Evolutionary conservation across 1,140 invertebrate species (phyloP).

Genomic region (Drosophila nasuta): DNA sequence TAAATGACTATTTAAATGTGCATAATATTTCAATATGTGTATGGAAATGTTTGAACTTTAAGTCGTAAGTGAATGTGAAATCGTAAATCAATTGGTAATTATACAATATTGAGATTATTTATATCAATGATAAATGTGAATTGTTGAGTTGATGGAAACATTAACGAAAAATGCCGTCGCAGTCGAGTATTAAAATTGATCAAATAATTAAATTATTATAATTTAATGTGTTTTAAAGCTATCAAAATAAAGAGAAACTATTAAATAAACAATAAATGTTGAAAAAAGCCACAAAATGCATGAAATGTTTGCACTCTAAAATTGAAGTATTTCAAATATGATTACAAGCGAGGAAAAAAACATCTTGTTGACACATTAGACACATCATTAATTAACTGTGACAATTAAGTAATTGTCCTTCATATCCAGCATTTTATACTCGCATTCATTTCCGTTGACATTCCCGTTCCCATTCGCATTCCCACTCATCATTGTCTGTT

Average conservation of each 20-base stretch:
- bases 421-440: constrained; percentile 9
- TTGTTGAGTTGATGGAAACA: constrained; percentile 29
- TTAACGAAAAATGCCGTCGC: constrained; percentile 36
- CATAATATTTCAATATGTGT: constrained; percentile 3
- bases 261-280: constrained; percentile 68
- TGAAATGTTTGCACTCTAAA: constrained; percentile 13
- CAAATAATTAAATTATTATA: constrained; percentile 29
- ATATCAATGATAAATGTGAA: constrained; percentile 38
- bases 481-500: not conserved
- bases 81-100: constrained; percentile 35
- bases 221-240: constrained; percentile 51
- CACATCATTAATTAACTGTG: constrained; percentile 13
- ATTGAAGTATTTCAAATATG: not conserved
- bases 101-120: constrained; percentile 23
- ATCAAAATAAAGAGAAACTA: constrained; percentile 40
- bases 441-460: constrained; percentile 6
- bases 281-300: constrained; percentile 2
- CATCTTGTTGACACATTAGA: constrained; percentile 3
- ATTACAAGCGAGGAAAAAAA: constrained; percentile 1
- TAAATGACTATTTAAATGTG: constrained; percentile 12
- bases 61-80: constrained; percentile 15
- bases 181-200: constrained; percentile 58
- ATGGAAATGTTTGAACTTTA: constrained; percentile 16
- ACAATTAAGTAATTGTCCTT: constrained; percentile 36
- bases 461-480: not conserved